phyloP scores from a whole-genome alignment of 2,888 invertebrate species.

The Xiphydria camelus region DNA sequence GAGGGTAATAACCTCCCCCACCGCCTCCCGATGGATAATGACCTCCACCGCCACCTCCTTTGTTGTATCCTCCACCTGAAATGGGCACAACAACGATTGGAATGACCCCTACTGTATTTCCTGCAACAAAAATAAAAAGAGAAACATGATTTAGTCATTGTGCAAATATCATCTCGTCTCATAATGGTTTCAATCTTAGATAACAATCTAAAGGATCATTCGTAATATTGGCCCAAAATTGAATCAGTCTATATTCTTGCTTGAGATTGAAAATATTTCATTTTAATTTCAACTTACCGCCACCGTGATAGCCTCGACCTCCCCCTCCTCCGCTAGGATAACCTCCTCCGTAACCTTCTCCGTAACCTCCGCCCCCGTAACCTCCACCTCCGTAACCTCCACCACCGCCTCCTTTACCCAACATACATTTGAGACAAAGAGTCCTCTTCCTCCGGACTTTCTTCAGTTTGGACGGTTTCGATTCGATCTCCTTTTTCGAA shows the following conservation, averaged over 20 bases:
- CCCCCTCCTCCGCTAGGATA: conserved; percentile 11
- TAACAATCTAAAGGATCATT: too few relatives aligned
- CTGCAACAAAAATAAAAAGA: not conserved
- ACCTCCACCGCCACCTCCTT: too few relatives aligned
- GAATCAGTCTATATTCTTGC: too few relatives aligned
- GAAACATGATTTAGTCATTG: too few relatives aligned
- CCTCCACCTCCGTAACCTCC: conserved; percentile 25
- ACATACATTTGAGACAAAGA: conserved; percentile 38
- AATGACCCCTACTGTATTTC: conserved; percentile 20
- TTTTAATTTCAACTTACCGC: not conserved
- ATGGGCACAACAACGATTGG: conserved; percentile 23
- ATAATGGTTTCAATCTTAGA: too few relatives aligned
- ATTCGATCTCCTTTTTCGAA: conserved; percentile 7
- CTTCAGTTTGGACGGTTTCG: conserved; percentile 15
- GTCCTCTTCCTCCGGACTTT: conserved; percentile 44
- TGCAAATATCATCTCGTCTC: too few relatives aligned
- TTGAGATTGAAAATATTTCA: not conserved
- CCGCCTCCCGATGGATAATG: conserved; percentile 1
- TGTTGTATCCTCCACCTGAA: not conserved
- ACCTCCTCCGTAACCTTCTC: conserved; percentile 19
- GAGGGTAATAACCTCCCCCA: conserved; percentile 15
- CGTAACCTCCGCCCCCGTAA: conserved; percentile 14
- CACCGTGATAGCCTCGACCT: not conserved
- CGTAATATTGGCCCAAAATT: too few relatives aligned
- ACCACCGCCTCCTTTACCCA: conserved; percentile 18